These are phyloP conservation scores for Eira barbara DNA, from an alignment of 2,113 vertebrate species.

Conservation along the genomic window DNA sequence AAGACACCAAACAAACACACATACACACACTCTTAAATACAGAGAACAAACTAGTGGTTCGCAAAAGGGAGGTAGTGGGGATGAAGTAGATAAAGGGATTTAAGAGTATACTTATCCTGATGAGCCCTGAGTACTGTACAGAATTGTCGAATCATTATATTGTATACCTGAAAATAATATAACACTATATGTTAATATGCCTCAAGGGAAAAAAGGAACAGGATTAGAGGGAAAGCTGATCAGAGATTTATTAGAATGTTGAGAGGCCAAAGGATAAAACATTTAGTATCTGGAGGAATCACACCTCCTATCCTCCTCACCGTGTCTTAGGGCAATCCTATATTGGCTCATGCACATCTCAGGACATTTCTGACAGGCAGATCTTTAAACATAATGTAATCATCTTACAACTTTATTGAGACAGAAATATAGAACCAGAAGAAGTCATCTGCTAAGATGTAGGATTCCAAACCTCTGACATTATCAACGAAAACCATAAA, in stretches of 20 bases:
- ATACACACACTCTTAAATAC: neutral
- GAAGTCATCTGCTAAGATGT: slow-evolving; percentile 5
- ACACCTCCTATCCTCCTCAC: neutral
- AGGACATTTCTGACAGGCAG: neutral
- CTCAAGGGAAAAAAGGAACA: neutral
- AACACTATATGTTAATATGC: neutral
- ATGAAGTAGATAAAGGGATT: neutral
- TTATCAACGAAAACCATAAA: neutral
- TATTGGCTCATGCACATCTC: neutral
- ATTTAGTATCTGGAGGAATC: neutral
- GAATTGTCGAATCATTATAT: neutral
- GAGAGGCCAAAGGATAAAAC: neutral
- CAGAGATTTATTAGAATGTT: neutral
- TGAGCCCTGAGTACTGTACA: neutral
- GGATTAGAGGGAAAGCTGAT: neutral
- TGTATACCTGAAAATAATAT: neutral
- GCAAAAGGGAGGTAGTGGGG: neutral
- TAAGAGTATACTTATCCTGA: neutral
- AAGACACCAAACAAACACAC: neutral
- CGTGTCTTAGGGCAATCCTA: neutral
- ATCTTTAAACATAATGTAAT: neutral
- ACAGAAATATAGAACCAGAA: neutral
- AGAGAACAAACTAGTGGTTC: neutral
- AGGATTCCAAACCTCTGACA: neutral
- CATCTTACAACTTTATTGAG: neutral